These are phyloP conservation scores for Hydrozoanthus gracilis DNA, from an alignment of 92 coral and sea anemone genomes.

Conservation along the genomic window DNA sequence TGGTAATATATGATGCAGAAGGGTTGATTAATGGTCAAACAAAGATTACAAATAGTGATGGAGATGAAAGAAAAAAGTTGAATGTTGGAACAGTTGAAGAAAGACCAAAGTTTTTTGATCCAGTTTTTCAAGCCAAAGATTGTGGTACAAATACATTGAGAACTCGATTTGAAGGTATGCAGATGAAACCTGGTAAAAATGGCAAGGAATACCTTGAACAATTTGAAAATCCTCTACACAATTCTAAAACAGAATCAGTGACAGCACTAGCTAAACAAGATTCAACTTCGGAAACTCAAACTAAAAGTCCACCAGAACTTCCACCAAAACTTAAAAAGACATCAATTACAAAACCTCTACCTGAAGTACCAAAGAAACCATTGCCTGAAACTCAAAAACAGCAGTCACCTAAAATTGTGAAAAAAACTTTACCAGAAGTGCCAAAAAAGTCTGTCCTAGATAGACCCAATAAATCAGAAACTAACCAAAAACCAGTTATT, in stretches of 20 bases:
- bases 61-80: neutral
- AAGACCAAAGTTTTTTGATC: conserved; percentile 68
- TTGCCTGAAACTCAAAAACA: conserved; percentile 14
- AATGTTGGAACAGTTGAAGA: conserved; percentile 8
- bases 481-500: neutral
- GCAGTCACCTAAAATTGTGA: neutral
- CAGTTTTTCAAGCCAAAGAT: conserved; percentile 24
- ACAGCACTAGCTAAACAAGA: neutral
- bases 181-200: neutral
- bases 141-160: conserved; percentile 53
- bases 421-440: neutral
- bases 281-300: neutral
- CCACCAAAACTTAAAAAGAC: conserved; percentile 23
- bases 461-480: neutral
- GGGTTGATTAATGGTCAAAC: conserved; percentile 66
- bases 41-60: neutral
- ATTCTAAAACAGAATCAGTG: conserved; percentile 44
- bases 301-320: neutral
- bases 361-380: conserved; percentile 16
- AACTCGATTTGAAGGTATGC: conserved; percentile 57
- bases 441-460: conserved; percentile 4
- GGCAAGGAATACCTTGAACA: conserved; percentile 58
- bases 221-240: conserved; percentile 75
- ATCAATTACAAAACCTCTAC: conserved; percentile 14
- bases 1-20: conserved; percentile 71